Conservation (phyloP, 2,113 vertebrate species). For the Pycnonotus jocosus region DNA sequence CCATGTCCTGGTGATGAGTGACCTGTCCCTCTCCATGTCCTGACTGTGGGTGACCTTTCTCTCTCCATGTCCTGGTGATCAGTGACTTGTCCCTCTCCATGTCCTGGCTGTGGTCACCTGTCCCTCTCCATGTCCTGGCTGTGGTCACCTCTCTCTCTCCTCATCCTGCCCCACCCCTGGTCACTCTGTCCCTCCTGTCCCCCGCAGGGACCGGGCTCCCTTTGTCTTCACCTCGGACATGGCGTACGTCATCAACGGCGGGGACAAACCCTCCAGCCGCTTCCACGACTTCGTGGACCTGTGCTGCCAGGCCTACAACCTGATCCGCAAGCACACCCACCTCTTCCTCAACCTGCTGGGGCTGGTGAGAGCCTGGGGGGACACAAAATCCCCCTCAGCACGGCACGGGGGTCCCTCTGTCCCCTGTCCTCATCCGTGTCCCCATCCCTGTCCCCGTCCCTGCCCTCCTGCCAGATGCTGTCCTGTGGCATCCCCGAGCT, state of each 20-base stretch:
- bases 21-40: accelerated
- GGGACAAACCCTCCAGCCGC: slow-evolving; percentile 95
- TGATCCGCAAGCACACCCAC: slow-evolving; percentile 96
- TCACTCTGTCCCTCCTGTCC: not conserved
- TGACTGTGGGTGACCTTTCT: accelerated
- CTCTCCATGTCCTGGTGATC: accelerated
- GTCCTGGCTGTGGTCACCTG: no score
- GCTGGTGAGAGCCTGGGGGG: slow-evolving; percentile 75
- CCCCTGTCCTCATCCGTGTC: not conserved
- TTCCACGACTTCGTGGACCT: slow-evolving; percentile 98
- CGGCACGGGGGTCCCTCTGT: not conserved
- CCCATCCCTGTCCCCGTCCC: not conserved
- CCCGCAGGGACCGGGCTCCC: slow-evolving; percentile 88
- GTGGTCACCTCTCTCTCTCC: not conserved
- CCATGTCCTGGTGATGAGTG: accelerated
- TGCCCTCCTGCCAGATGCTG: slow-evolving; percentile 80
- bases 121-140: not conserved
- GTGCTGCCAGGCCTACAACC: slow-evolving; percentile 98
- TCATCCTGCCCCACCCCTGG: accelerated
- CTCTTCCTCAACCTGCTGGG: slow-evolving; percentile 97
- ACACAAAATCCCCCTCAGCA: accelerated
- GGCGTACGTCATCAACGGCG: slow-evolving; percentile 97
- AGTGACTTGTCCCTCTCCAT: not conserved
- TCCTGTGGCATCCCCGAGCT: slow-evolving; percentile 96
- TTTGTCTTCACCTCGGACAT: slow-evolving; percentile 99